These are phyloP conservation scores for Sympetrum striolatum DNA, from an alignment of 2,888 invertebrate genomes.

Conservation along the genomic window DNA sequence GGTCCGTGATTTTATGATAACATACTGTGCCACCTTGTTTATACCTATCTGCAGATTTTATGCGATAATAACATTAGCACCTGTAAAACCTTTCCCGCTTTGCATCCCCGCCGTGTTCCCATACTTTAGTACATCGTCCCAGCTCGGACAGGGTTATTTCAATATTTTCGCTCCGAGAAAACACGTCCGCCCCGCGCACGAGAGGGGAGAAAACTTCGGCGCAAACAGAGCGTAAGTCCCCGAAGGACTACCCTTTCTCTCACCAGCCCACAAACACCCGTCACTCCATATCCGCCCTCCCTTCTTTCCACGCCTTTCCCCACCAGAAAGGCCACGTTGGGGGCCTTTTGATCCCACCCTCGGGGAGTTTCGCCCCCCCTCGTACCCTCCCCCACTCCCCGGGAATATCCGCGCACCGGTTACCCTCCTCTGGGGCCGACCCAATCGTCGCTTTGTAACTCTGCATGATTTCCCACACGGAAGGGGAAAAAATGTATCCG, in stretches of 20 bases:
- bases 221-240: constrained; percentile 4
- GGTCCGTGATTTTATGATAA: too few species aligned
- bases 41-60: too few species aligned
- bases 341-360: background rate
- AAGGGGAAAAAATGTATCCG: constrained; percentile 1
- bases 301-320: background rate
- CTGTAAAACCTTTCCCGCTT: too few species aligned
- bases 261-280: background rate
- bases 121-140: background rate
- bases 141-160: background rate
- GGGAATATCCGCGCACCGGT: background rate
- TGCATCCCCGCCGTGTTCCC: too few species aligned
- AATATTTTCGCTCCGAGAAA: background rate
- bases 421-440: background rate
- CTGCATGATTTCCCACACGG: constrained; percentile 30
- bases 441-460: constrained; percentile 34
- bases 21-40: too few species aligned
- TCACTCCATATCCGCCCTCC: background rate
- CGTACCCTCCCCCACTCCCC: background rate
- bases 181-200: background rate
- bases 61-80: too few species aligned
- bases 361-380: background rate
- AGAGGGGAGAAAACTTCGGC: constrained; percentile 6
- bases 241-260: background rate
- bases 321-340: background rate